Evolutionary conservation across 2,888 invertebrate genomes (phyloP).

Genomic region (Callyntrura guangdongensis): DNA sequence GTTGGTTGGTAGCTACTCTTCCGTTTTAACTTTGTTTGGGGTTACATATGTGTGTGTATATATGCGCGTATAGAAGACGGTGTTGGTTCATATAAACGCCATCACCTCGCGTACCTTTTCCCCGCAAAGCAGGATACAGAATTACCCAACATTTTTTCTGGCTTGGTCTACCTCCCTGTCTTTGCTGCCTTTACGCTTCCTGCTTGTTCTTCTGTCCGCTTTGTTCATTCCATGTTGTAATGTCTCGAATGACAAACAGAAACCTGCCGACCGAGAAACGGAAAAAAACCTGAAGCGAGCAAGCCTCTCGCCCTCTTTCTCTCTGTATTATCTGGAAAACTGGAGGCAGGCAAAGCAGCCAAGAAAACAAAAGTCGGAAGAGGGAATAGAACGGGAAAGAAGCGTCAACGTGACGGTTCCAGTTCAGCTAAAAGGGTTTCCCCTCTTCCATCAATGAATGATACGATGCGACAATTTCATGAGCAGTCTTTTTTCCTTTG

Average conservation of each 20-base stretch:
- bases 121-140: constrained; percentile 46
- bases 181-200: constrained; percentile 34
- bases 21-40: constrained; percentile 42
- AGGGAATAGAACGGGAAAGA: constrained; percentile 57
- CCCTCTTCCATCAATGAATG: constrained; percentile 70
- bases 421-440: constrained; percentile 74
- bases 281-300: constrained; percentile 38
- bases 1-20: constrained; percentile 50
- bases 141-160: constrained; percentile 33
- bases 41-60: not conserved
- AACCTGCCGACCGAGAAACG: constrained; percentile 56
- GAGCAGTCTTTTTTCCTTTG: constrained; percentile 67
- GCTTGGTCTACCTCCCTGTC: not conserved
- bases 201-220: constrained; percentile 46
- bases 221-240: constrained; percentile 22
- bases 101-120: constrained; percentile 54
- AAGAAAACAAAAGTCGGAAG: constrained; percentile 31
- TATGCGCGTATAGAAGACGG: not conserved
- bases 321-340: not conserved
- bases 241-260: constrained; percentile 61
- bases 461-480: constrained; percentile 77
- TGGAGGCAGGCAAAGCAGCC: not conserved
- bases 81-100: not conserved
- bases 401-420: constrained; percentile 79
- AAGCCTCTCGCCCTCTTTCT: not conserved